These are phyloP conservation scores for Microhierax caerulescens DNA, from an alignment of 2,797 vertebrate species.

Conservation along the genomic window DNA sequence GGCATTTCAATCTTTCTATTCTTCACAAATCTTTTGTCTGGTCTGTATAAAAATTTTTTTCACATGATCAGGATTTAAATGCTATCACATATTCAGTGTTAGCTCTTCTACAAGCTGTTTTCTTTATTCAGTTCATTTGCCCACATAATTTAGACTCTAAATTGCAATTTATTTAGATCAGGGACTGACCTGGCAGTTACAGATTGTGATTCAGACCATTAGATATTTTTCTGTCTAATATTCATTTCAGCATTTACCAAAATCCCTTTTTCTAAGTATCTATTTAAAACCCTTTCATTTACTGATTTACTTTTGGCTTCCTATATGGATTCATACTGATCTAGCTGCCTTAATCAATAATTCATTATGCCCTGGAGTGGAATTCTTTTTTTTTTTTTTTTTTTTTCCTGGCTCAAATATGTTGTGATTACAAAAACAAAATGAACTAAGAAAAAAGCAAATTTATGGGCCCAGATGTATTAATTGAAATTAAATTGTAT, in stretches of 20 bases:
- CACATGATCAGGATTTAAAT: not conserved
- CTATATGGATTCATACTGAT: not conserved
- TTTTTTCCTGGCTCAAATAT: not conserved
- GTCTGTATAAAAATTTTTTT: not conserved
- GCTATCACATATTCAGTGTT: not conserved
- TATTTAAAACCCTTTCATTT: slow-evolving; percentile 16
- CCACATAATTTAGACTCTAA: not conserved
- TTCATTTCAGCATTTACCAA: not conserved
- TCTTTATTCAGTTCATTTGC: not conserved
- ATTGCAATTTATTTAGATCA: slow-evolving; percentile 3
- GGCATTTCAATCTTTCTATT: not conserved
- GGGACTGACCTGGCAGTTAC: not conserved
- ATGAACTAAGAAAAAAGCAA: not conserved
- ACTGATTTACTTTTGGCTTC: slow-evolving; percentile 22
- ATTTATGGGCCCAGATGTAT: not conserved
- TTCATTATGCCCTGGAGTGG: slow-evolving; percentile 17
- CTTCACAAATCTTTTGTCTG: not conserved
- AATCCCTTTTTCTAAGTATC: not conserved
- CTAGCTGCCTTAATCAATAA: slow-evolving; percentile 37
- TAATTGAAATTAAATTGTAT: slow-evolving; percentile 21
- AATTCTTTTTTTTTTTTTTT: not conserved
- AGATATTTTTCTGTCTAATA: not conserved
- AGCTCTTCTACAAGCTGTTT: not conserved
- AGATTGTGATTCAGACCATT: not conserved
- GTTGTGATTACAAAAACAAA: slow-evolving; percentile 1